These are phyloP conservation scores for Thera obeliscata DNA, from an alignment of 2,888 invertebrate genomes.

Conservation along the genomic window DNA sequence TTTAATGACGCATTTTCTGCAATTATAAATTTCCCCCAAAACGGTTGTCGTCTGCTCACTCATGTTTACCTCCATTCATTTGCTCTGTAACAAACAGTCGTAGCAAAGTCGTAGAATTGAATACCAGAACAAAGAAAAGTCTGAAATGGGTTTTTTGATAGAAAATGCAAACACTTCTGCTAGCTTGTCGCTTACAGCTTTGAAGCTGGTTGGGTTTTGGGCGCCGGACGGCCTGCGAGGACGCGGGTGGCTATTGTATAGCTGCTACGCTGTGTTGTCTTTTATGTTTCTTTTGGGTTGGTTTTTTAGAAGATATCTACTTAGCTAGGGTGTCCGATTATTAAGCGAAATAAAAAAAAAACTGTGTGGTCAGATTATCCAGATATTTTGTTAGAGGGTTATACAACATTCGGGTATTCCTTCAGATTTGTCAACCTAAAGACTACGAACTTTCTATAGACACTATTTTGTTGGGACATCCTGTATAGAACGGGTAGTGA, in stretches of 20 bases:
- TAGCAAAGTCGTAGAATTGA: conserved; percentile 1
- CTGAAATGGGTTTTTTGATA: conserved; percentile 58
- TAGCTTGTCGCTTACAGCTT: conserved; percentile 60
- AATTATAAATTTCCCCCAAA: conserved; percentile 11
- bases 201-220: conserved; percentile 73
- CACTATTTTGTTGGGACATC: no score
- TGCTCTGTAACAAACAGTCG: conserved; percentile 20
- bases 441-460: no score
- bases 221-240: conserved; percentile 51
- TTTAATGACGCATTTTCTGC: not conserved
- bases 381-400: no score
- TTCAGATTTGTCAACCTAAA: no score
- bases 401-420: no score
- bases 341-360: no score
- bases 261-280: conserved; percentile 56
- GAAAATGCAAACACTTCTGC: conserved; percentile 63
- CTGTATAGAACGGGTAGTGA: no score
- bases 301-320: conserved; percentile 31
- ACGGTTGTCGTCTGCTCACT: conserved; percentile 43
- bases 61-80: conserved; percentile 42
- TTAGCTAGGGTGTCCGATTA: not conserved
- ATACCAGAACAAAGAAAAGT: conserved; percentile 13
- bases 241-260: conserved; percentile 52
- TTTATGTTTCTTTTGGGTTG: conserved; percentile 75
- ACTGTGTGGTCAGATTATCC: no score